Conservation (phyloP, 2,797 vertebrate genomes). For the Scomberomorus guttatus region DNA sequence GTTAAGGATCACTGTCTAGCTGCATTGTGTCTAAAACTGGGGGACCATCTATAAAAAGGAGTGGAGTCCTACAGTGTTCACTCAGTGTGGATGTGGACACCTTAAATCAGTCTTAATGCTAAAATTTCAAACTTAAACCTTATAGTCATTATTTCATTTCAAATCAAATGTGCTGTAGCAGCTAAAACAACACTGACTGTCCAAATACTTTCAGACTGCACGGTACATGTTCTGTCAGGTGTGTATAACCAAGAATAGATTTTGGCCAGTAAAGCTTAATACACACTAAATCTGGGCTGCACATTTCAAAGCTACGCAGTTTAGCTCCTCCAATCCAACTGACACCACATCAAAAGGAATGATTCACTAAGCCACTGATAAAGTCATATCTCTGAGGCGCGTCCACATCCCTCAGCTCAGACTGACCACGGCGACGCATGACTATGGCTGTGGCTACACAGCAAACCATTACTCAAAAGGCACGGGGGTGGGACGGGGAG, state of each 20-base stretch:
- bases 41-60: background rate
- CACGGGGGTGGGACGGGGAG: background rate
- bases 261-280: constrained; percentile 5
- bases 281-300: constrained; percentile 1
- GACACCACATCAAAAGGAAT: constrained; percentile 51
- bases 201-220: background rate
- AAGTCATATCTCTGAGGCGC: constrained; percentile 46
- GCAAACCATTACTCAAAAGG: constrained; percentile 47
- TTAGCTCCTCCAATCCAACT: constrained; percentile 8
- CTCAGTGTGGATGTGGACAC: background rate
- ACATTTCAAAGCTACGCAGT: constrained; percentile 12
- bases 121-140: no score
- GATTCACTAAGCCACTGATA: constrained; percentile 58
- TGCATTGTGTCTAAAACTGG: background rate
- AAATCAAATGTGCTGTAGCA: background rate
- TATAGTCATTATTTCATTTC: background rate
- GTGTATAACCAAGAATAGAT: background rate
- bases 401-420: constrained; percentile 35
- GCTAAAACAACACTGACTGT: background rate
- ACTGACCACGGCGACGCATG: constrained; percentile 39
- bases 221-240: constrained; percentile 9
- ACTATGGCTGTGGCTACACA: constrained; percentile 42
- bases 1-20: background rate
- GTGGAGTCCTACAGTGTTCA: background rate
- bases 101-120: no score